Evolutionary conservation across 2,888 invertebrate genomes (phyloP), one percentile per base, ranked within the genome.

Genomic region (Vannuccia rotundouncinata): DNA sequence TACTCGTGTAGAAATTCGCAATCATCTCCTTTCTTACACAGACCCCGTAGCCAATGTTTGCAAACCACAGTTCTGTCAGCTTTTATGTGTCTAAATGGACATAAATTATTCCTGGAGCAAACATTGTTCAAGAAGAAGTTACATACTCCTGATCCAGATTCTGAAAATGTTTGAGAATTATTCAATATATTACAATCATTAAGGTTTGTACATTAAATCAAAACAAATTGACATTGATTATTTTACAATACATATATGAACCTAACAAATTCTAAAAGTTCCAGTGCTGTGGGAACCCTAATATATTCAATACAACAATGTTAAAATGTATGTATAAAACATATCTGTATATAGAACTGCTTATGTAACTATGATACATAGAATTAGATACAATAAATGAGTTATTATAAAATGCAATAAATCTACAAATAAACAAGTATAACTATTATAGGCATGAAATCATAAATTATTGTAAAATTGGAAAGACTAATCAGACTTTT

Each of bases 1-100:
- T 96, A 99, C 89, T 99, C 99, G 85, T 99, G 99, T 29, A 99
- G 90, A 88, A 99, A 99, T 90, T 99, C 99, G 88, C 99, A 99
- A 86, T 97, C 95, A 89, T 99, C 99, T 0, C 99, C 99, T 88
- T 99, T 99, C 89, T 99, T 99, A 88, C 99, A 99, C 0, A 99
- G 90, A 0, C 99, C 99, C 85, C 99, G 90, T 5, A 99, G 91
- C 99, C 99, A 99, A 90, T 99, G 99, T 90, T 99, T 99, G 89
- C 99, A 99, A 0, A 99, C 99, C 79, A 99, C 95, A 0, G 97
- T 95, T 84, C 97, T 91, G 86, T 99, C 99, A 0, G 98, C 98
- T 29, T 95, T 92, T 29, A 99, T 94, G 88, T 99, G 99, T 76
- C 99, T 91, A 87, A 95, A 96, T 0, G 99, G 99, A 85, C 99